phyloP scores from a whole-genome alignment of 1,140 invertebrate species.

The Rhyzopertha dominica region DNA sequence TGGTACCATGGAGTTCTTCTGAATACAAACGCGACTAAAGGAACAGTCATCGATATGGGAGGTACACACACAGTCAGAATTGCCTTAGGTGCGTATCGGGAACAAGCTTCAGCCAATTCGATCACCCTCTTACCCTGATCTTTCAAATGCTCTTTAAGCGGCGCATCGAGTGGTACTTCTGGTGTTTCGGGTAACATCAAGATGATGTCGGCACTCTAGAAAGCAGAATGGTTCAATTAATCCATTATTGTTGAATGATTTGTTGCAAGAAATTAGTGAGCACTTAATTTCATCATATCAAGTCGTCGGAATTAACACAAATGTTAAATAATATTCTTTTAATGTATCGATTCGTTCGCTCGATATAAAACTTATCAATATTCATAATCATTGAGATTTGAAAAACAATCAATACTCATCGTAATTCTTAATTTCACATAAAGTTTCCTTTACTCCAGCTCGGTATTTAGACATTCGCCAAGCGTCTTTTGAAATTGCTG shows the following conservation, averaged over 20 bases:
- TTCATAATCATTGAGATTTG: too few relatives aligned
- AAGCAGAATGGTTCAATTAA: constrained; percentile 8
- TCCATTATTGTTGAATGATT: background rate
- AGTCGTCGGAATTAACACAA: too few relatives aligned
- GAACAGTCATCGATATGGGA: constrained; percentile 33
- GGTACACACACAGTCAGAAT: constrained; percentile 30
- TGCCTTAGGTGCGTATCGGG: constrained; percentile 34
- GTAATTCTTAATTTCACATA: too few relatives aligned
- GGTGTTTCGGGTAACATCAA: constrained; percentile 25
- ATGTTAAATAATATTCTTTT: too few relatives aligned
- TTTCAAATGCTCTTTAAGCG: constrained; percentile 24
- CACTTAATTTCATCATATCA: too few relatives aligned
- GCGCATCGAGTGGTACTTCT: constrained; percentile 16
- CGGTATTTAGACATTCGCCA: too few relatives aligned
- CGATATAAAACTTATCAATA: too few relatives aligned
- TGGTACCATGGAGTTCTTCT: constrained; percentile 40
- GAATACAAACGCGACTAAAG: constrained; percentile 34
- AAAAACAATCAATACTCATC: too few relatives aligned
- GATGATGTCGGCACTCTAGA: constrained; percentile 38
- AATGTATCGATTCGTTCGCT: too few relatives aligned
- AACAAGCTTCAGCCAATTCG: constrained; percentile 28
- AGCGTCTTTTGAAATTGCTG: too few relatives aligned
- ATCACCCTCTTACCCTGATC: constrained; percentile 32
- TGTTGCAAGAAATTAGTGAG: too few relatives aligned
- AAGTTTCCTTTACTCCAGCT: too few relatives aligned